Conservation (phyloP, 2,113 vertebrate species). For the Notechis scutatus region DNA sequence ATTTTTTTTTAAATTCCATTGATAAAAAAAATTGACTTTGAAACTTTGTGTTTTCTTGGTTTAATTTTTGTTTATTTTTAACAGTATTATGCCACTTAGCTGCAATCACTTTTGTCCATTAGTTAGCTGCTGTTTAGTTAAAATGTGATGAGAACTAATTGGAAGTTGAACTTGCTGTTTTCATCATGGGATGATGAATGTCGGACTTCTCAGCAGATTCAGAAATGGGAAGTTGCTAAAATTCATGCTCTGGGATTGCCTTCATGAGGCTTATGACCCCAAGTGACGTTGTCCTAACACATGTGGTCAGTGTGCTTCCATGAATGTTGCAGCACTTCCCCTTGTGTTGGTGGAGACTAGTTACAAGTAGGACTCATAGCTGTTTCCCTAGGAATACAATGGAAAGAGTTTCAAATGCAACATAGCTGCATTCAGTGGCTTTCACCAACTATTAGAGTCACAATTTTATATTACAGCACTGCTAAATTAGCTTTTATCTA, state of each 20-base stretch:
- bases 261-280: not conserved
- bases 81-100: not conserved
- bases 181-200: not conserved
- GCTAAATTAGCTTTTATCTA: not conserved
- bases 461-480: not conserved
- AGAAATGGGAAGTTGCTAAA: not conserved
- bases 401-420: not conserved
- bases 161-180: not conserved
- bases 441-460: not conserved
- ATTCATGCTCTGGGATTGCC: not conserved
- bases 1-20: not conserved
- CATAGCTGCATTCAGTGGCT: not conserved
- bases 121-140: not conserved
- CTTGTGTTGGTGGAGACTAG: not conserved
- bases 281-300: not conserved
- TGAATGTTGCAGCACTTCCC: not conserved
- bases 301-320: not conserved
- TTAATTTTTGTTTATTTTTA: not conserved
- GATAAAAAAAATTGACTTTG: not conserved
- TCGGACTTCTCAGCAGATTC: not conserved
- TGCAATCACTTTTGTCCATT: not conserved
- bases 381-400: not conserved
- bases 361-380: not conserved
- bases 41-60: not conserved
- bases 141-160: not conserved